Base-by-base conservation (phyloP, 2,113 vertebrate genomes). In the Onychostruthus taczanowskii region DNA sequence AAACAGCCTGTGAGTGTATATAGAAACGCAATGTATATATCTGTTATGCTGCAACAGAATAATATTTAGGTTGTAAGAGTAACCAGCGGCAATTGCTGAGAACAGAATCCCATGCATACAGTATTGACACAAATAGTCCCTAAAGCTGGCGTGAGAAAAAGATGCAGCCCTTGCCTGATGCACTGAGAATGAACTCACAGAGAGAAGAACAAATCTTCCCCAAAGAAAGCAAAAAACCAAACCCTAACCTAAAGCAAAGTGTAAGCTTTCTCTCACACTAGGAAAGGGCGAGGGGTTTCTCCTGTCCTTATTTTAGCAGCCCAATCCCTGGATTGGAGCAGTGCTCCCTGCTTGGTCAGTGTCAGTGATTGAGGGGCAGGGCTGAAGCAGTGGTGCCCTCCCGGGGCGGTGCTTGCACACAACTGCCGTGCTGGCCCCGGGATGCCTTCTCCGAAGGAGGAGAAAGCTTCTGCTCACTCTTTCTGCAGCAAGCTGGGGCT, bases 361-460 rank as follows among this genome's bases (percentile, higher is more conserved):
- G 9, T 0, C 14, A 16, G 58, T 1, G 68, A 7, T 0, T 4
- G 2, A 11, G 12, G 16, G 15, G 43, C 10, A 9, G 33, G 69
- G 11, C 5, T 28, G 59, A 33, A 87, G 49, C 53, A 16, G 37
- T 0, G 33, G 56, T 75, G 39, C 31, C 53, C 63, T 27, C 44
- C 27, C 27, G 24, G 73, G 33, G 39, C 43, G 17, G 33, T 2
- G 5, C 11, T 4, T 0, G 21, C 13, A 16, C 46, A 33, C 30
- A 6, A 7, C 27, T 7, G 33, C 49, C 24, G 35, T 14, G 59
- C 74, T 61, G 55, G 55, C 69, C 17, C n/a, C 4, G n/a, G 19
- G 78, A 14, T 8, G 17, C 35, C 26, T 28, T n/a, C 69, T 64
- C 70, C 11, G 13, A 37, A 53, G 55, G n/a, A 81, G 33, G 13